Conservation (phyloP, 2,888 invertebrate genomes). For the Clivina fossor region DNA sequence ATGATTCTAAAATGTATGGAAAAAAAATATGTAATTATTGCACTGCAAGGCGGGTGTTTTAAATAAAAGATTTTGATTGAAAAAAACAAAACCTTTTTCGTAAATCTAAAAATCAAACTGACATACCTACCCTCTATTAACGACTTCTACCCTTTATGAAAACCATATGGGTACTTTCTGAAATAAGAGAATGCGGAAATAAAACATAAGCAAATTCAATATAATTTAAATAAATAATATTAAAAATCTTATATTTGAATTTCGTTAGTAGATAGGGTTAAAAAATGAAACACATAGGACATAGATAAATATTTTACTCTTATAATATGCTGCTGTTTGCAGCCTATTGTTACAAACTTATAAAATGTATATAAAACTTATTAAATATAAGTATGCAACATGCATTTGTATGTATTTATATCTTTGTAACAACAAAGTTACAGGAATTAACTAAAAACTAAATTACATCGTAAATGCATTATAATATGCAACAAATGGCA, state of each 20-base stretch:
- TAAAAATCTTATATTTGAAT: background rate
- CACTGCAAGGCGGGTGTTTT: no score
- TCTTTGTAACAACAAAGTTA: constrained; percentile 27
- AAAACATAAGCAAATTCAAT: background rate
- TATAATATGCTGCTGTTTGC: constrained; percentile 15
- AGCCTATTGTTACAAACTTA: constrained; percentile 26
- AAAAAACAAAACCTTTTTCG: no score
- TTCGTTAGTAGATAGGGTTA: background rate
- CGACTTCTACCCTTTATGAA: no score
- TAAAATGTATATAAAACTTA: constrained; percentile 27
- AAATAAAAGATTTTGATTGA: no score
- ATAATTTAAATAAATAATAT: background rate
- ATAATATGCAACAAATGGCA: constrained; percentile 25
- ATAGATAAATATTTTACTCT: constrained; percentile 27
- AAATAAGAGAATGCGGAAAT: no score
- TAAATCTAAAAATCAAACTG: no score
- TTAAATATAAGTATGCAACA: constrained; percentile 26
- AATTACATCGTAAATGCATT: constrained; percentile 17
- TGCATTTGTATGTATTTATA: constrained; percentile 22
- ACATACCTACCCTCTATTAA: no score
- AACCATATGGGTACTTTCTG: background rate
- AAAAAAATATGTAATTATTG: no score
- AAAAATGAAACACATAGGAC: background rate
- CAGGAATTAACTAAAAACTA: constrained; percentile 19
- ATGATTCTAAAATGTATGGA: no score